Base-by-base conservation (phyloP, 1,140 invertebrate species). In the Hirudo medicinalis region DNA sequence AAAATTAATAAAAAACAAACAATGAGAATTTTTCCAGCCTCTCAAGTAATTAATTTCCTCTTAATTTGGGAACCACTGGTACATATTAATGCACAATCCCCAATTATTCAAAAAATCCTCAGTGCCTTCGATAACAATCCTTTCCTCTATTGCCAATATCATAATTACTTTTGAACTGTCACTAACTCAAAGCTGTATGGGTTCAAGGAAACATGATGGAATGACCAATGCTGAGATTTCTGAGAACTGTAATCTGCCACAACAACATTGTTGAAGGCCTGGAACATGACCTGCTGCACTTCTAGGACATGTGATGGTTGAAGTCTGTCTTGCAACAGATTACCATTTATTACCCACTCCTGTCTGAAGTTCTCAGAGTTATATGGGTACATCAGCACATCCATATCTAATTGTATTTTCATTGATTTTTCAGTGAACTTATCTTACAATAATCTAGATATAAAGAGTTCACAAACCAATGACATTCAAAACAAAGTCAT, bases 401-500 rank as follows among this genome's bases (percentile, higher is more conserved):
- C 69, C 20, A 29, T 49, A 32, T 73, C 72, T 73, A 67, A 49
- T 15, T 49, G 15, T 13, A 17, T 49, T 49, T 49, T 49, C 43
- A 49, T 8, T 49, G 43, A 49, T 49, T 49, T 40, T 32, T 27
- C 25, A 27, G 15, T 63, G 60, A 63, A 27, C 17, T 15, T 63
- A 27, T 27, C 60, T 15, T 5, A 27, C 9, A 32, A 27, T 15
- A 63, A 27, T 6, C 15, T 63, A 49, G 4, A 13, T 25, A n/a
- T 13, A 15, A 70, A 54, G 43, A 27, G 19, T 43, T 40, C 20
- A 63, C 40, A 22, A 40, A 74, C 70, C 73, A 20, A 40, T 19
- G 43, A 63, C 32, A 29, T 74, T 69, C 20, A 74, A 54, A 53
- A 71, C 70, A 66, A 74, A 74, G 27, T 68, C 73, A 49, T 71